Percentiles rank a stretch among this genome's conserved stretches.
Conservation (phyloP, 2,113 vertebrate genomes). For the Sialia sialis region DNA sequence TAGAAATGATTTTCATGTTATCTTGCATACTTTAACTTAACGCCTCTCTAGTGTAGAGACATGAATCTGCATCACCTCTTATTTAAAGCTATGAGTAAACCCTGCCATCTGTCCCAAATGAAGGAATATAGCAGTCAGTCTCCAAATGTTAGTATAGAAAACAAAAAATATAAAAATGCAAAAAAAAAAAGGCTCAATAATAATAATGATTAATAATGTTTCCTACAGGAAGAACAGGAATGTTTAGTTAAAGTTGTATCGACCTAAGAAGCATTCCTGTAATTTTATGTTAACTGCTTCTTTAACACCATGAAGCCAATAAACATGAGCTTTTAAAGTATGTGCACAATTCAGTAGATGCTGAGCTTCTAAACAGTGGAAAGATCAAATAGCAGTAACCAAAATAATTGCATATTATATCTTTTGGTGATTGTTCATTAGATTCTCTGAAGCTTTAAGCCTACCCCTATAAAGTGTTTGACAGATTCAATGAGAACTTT, state of each 20-base stretch:
- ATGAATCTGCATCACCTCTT: neutral
- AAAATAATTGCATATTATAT: neutral
- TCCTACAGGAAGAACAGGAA: neutral
- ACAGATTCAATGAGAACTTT: neutral
- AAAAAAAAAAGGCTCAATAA: neutral
- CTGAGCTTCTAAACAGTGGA: neutral
- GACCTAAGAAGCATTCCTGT: neutral
- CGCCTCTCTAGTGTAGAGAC: neutral
- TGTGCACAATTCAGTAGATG: neutral
- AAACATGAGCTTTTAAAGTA: neutral
- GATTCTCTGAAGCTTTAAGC: neutral
- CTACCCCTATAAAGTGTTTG: neutral
- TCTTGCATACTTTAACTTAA: neutral
- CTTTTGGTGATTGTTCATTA: neutral
- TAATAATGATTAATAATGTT: neutral
- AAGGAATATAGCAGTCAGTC: neutral
- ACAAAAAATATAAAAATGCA: neutral
- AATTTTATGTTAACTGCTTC: neutral
- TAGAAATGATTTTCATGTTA: neutral
- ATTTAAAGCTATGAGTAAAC: neutral
- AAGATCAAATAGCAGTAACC: neutral
- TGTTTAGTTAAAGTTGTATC: neutral
- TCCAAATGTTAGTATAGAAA: neutral
- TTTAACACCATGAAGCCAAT: neutral
- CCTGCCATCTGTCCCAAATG: neutral